A percentile compares a stretch with the other conserved stretches of the same genome.
phyloP scores from a whole-genome alignment of 2,797 vertebrate species.

The Periparus ater region DNA sequence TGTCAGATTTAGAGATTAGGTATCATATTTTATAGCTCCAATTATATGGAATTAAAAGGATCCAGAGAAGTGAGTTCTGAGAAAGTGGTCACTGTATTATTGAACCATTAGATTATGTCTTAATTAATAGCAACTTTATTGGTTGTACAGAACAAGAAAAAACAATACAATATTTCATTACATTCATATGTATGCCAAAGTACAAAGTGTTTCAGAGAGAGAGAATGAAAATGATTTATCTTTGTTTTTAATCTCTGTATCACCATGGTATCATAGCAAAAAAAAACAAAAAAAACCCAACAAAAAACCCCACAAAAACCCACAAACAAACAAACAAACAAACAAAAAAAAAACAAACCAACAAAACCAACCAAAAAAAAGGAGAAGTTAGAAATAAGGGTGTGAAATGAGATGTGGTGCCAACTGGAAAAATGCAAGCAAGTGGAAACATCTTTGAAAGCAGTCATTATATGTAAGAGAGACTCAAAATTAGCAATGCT shows the following conservation, averaged over 20 bases:
- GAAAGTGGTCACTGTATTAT: not conserved
- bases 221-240: not conserved
- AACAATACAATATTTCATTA: not conserved
- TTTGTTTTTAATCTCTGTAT: conserved; percentile 37
- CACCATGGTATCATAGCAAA: not conserved
- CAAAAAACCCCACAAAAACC: too few relatives aligned
- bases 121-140: not conserved
- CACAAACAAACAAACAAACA: too few relatives aligned
- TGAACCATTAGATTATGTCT: not conserved
- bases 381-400: not conserved
- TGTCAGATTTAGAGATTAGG: not conserved
- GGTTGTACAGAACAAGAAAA: not conserved
- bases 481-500: conserved; percentile 3
- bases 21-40: not conserved
- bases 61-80: not conserved
- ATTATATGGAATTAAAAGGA: not conserved
- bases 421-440: conserved; percentile 39
- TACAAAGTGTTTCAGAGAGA: not conserved
- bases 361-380: not conserved
- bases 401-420: conserved; percentile 18
- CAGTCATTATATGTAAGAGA: conserved; percentile 28
- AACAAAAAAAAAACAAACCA: too few relatives aligned
- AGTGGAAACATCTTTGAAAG: conserved; percentile 43
- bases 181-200: not conserved
- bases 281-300: not conserved